Base-by-base conservation (phyloP, 35 echinoderm and acorn worm species). In the Lytechinus pictus region DNA sequence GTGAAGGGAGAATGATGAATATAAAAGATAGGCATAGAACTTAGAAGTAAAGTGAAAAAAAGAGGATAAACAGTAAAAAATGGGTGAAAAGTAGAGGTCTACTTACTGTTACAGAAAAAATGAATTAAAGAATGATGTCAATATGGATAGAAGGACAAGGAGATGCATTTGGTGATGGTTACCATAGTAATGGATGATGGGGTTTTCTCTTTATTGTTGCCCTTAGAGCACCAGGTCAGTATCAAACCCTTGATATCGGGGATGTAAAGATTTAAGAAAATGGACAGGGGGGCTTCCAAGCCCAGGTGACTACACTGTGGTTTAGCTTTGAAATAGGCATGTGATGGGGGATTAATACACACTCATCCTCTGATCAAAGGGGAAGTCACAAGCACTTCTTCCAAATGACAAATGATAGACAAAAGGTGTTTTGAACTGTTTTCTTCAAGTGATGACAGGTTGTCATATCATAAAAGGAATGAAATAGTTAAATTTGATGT, bases 301-400 rank as follows among this genome's bases (percentile, higher is more conserved):
- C 16, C 14, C 66, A 79, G 66, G 66, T 79, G 66, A 79, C 66
- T 79, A 5, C 0, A 16, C 66, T 79, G 66, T 79, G 66, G 66
- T 79, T 79, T 79, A 79, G 66, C 66, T 79, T 79, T 79, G 66
- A 79, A 14, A 79, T 79, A 79, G 66, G 19, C 13, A 24, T 24
- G 21, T 79, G 19, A 24, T 14, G 8, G 21, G 21, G 66, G 66
- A 79, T 79, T 79, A 79, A 79, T 79, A 24, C 66, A 24, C 66
- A 79, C 66, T 79, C 66, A 79, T 79, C 66, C 66, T 79, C 6
- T 16, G 66, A 4, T 79, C 66, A 79, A n/a, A n/a, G 66, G 6
- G 66, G 66, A 79, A 79, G 66, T n/a, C 66, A 79, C 66, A 79
- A 79, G 66, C 66, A n/a, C 66, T 79, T 79, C 66, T 16, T 58